Evolutionary conservation across 2,888 invertebrate species (phyloP), one percentile per base, ranked within the genome.

Genomic region (Nomada hirtipes): DNA sequence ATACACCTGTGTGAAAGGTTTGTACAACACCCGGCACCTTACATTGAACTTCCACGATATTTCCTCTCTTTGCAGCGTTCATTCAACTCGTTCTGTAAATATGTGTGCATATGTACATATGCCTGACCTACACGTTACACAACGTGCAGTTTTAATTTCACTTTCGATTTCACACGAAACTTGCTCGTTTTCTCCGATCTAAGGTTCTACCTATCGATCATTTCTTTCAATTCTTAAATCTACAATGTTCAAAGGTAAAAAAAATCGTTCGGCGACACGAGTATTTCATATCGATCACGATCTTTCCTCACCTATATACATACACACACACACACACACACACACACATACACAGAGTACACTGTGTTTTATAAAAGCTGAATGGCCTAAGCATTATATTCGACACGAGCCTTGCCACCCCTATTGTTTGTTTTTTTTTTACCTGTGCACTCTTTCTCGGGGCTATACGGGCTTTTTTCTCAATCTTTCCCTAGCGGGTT

Each of bases 1-100:
- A 4, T 97, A 97, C 42, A 97, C 97, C 85, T 98, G 98, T 94
- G 96, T 97, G 92, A 96, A 97, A 96, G 97, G 98, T 98, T 96
- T 83, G 92, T 93, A 79, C 68, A n/a, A 26, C 1, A 44, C 10
- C 57, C 68, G 71, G 29, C 26, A 64, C 3, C 42, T 55, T 75
- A 50, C 4, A 47, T 55, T 55, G 11, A 52, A 61, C 20, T 63
- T 65, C 60, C 64, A 65, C 59, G 7, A 10, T 59, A 68, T 55
- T 59, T 23, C 26, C 15, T 64, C 10, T 74, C 60, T 70, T 76
- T 72, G 72, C 63, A 73, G 83, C 65, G 29, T 52, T 18, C 44
- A 59, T 57, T 44, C 29, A 55, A 78, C 72, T 64, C 23, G 60
- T 75, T 55, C 68, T 92, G 91, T 93, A 92, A 90, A 93, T 93